Evolutionary conservation across 30 jellyfish, hydroid and myxozoan genomes (phyloP).

Genomic region (Turritopsis rubra): DNA sequence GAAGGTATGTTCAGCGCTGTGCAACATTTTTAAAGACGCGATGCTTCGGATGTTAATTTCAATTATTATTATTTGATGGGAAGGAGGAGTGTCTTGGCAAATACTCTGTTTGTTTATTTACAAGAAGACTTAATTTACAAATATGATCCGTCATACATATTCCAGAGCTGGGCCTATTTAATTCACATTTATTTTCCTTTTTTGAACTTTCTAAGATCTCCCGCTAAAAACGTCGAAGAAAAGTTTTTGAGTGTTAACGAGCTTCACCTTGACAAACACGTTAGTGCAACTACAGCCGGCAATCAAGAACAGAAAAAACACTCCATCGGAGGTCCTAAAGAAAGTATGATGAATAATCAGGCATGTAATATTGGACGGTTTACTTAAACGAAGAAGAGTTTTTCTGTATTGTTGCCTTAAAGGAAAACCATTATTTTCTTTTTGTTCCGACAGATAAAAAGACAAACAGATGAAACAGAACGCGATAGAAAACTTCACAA

Average conservation of each 20-base stretch:
- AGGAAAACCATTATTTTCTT: background rate
- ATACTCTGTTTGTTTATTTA: no score
- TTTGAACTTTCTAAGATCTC: background rate
- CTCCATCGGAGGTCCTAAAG: background rate
- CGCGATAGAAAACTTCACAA: background rate
- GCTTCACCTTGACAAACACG: background rate
- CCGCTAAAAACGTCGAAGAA: background rate
- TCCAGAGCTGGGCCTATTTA: background rate
- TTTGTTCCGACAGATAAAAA: background rate
- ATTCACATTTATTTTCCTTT: background rate
- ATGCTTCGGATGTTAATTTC: no score
- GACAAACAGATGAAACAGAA: background rate
- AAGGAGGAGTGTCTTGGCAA: no score
- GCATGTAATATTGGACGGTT: background rate
- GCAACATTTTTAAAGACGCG: no score
- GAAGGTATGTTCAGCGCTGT: background rate
- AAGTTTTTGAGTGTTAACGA: background rate
- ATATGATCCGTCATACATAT: no score
- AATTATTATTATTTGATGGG: no score
- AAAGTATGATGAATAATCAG: background rate
- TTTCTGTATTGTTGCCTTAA: no score
- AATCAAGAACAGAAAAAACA: background rate
- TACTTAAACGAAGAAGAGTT: background rate
- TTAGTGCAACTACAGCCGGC: background rate
- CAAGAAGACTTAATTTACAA: no score